A percentile compares a stretch with the other conserved stretches of the same genome.
These are phyloP conservation scores for Orchestes rusci DNA, from an alignment of 2,888 invertebrate genomes.

Conservation along the genomic window DNA sequence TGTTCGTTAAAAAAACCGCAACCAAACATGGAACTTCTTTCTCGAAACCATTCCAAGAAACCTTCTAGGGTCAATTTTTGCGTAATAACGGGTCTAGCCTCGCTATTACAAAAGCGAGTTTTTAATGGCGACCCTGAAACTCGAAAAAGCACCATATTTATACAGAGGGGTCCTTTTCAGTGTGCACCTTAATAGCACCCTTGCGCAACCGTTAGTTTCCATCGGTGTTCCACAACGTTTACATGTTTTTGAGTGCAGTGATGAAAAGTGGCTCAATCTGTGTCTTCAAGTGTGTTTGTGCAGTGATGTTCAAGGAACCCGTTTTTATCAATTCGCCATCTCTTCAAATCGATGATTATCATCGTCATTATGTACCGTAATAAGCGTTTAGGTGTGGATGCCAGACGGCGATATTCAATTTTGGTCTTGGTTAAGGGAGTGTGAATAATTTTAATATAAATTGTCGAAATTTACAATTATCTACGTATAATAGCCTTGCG, in stretches of 20 bases:
- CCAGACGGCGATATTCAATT: background rate
- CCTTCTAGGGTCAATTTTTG: slow-evolving; percentile 13
- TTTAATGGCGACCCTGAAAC: slow-evolving; percentile 43
- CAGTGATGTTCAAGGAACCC: background rate
- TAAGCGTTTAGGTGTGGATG: slow-evolving; percentile 6
- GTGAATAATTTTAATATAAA: slow-evolving; percentile 4
- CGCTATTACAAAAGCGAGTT: slow-evolving; percentile 42
- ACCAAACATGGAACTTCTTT: no score
- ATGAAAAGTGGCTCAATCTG: no score
- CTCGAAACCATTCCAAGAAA: no score
- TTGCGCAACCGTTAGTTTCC: slow-evolving; percentile 37
- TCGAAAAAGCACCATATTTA: slow-evolving; percentile 35
- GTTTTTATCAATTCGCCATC: slow-evolving; percentile 1
- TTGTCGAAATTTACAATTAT: no score
- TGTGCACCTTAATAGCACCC: slow-evolving; percentile 17
- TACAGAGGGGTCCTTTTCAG: slow-evolving; percentile 33
- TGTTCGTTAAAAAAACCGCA: no score
- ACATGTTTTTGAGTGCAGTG: slow-evolving; percentile 28
- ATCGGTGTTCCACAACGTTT: slow-evolving; percentile 36
- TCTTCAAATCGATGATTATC: slow-evolving; percentile 5
- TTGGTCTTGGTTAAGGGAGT: background rate
- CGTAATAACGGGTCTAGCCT: slow-evolving; percentile 40
- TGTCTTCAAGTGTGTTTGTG: no score
- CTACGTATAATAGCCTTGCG: no score
- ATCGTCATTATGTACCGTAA: slow-evolving; percentile 8